Evolutionary conservation across 2,797 vertebrate genomes (phyloP), one percentile per base, ranked within the genome.

Genomic region (Mycteria americana): DNA sequence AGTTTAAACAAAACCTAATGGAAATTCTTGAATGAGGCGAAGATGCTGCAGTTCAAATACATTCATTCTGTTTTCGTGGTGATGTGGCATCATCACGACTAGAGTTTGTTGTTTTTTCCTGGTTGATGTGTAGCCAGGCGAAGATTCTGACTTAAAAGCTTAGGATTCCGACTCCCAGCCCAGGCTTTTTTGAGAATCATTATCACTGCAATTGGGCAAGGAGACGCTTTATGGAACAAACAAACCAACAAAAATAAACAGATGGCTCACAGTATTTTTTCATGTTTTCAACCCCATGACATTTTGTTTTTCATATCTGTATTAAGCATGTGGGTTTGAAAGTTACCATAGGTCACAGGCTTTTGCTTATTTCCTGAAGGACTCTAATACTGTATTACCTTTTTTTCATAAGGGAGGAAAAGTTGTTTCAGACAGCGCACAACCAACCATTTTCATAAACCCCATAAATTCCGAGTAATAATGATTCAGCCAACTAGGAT

Each of bases 1-100:
- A 79, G 54, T 91, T 94, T 92, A 93, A 93, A 95, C 25, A 75
- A 95, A 97, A 93, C 56, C 54, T 76, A 92, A 92, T 87, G 97
- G 93, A 88, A 95, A 90, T 84, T 93, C 68, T 89, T 89, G 85
- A 89, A 87, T 75, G 79, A 92, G 60, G 89, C 63, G 85, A 88
- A 79, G 80, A 96, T 74, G 33, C 28, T 82, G 35, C 53, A 80
- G 63, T 56, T 95, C 74, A 95, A 91, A 93, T 74, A 37, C 0
- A 3, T 69, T 94, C 37, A 54, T 89, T 82, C 48, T 89, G 80
- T 56, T 90, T 94, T 94, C 1, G 2, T 84, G 74, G 68, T 89
- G 88, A 91, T 92, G 93, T 88, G 88, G 69, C 87, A 94, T 92
- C 89, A 67, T 89, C 81, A 69, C 33, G 63, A 90, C 74, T 77